Percentiles rank a stretch among this genome's conserved stretches.
These are phyloP conservation scores for Drosophila ohnishii DNA, from an alignment of 1,140 invertebrate species.

Conservation along the genomic window DNA sequence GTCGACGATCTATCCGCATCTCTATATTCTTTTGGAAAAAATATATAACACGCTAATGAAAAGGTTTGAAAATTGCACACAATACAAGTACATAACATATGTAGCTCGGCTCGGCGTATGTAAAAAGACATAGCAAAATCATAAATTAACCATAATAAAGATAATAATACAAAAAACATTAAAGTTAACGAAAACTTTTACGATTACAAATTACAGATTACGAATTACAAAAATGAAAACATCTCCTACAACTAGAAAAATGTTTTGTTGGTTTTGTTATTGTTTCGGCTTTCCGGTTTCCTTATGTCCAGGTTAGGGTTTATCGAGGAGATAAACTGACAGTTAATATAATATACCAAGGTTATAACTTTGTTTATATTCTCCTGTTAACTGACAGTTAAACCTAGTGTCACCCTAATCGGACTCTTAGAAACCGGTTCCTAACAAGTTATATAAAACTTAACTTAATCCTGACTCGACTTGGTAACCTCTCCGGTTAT, in stretches of 20 bases:
- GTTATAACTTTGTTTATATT: background rate
- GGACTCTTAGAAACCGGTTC: constrained; percentile 2
- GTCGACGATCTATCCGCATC: constrained; percentile 36
- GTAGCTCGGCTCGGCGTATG: constrained; percentile 46
- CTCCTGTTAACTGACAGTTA: background rate
- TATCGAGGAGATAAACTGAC: background rate
- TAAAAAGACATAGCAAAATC: constrained; percentile 60
- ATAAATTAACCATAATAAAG: constrained; percentile 79
- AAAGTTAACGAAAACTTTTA: constrained; percentile 51
- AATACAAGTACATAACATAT: constrained; percentile 63
- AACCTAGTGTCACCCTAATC: background rate
- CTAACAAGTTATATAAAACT: constrained; percentile 56
- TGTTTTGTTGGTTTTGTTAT: constrained; percentile 31
- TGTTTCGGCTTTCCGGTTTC: constrained; percentile 12
- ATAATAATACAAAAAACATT: constrained; percentile 79
- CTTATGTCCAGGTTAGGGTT: background rate
- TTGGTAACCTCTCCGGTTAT: constrained; percentile 84
- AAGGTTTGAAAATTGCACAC: constrained; percentile 77
- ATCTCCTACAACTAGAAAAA: constrained; percentile 46
- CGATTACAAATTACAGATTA: constrained; percentile 53
- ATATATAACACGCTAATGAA: constrained; percentile 76
- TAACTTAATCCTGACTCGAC: constrained; percentile 71
- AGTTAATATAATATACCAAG: background rate
- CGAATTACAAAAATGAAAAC: constrained; percentile 55
- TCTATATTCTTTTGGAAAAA: constrained; percentile 71